phyloP scores from a whole-genome alignment of 2,888 invertebrate genomes.

The Caenorhabditis sinica region DNA sequence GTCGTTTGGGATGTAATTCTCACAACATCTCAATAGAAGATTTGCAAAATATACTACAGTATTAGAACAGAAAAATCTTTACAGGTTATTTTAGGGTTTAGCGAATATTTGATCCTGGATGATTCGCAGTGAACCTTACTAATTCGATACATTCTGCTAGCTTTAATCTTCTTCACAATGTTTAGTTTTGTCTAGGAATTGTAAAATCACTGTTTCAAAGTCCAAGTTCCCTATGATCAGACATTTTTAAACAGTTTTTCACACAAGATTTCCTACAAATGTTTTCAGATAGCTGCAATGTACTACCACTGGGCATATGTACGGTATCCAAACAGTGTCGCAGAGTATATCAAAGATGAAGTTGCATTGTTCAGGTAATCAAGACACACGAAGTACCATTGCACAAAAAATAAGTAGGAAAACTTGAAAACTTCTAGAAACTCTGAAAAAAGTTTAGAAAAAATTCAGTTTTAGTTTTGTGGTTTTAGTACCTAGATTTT shows the following conservation, averaged over 20 bases:
- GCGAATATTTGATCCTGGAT: too few species aligned
- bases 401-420: neutral
- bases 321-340: conserved; percentile 24
- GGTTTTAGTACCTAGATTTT: too few species aligned
- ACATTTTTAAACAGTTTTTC: too few species aligned
- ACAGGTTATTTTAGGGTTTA: too few species aligned
- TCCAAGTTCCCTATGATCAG: neutral
- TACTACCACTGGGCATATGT: conserved; percentile 55
- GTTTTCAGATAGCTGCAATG: conserved; percentile 43
- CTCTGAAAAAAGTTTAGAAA: neutral
- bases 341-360: conserved; percentile 11
- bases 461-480: neutral
- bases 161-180: too few species aligned
- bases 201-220: too few species aligned
- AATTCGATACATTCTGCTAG: too few species aligned
- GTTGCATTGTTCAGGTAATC: conserved; percentile 16
- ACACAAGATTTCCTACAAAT: too few species aligned
- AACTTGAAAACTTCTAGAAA: neutral
- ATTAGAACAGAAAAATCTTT: neutral
- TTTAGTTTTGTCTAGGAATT: too few species aligned
- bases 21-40: too few species aligned
- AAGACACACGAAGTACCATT: neutral
- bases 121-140: too few species aligned
- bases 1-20: too few species aligned
- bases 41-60: neutral